Evolutionary conservation across 2,888 invertebrate species (phyloP).

Genomic region (Lissocephala sabroskyi): DNA sequence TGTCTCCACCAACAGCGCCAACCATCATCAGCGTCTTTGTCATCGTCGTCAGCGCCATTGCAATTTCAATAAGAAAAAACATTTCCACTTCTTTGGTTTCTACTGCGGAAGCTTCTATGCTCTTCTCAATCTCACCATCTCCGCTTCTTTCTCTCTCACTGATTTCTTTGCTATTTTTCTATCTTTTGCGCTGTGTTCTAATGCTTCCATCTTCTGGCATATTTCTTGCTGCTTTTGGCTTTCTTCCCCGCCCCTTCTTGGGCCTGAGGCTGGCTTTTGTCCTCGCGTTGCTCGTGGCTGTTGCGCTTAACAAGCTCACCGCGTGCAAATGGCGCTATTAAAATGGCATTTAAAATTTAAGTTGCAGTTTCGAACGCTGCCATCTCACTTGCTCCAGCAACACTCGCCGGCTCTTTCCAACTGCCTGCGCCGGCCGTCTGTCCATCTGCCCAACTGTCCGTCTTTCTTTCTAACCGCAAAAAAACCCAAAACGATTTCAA

Average conservation of each 20-base stretch:
- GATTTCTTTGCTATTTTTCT: too few species aligned
- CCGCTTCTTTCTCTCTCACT: too few species aligned
- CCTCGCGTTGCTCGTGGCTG: conserved; percentile 1
- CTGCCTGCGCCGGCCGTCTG: neutral
- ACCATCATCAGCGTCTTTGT: too few species aligned
- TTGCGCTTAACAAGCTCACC: conserved; percentile 49
- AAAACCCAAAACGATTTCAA: conserved; percentile 39
- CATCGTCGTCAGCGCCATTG: too few species aligned
- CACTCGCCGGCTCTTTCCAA: conserved; percentile 9
- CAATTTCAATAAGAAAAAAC: too few species aligned
- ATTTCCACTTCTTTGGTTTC: too few species aligned
- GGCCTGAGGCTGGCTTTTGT: conserved; percentile 17
- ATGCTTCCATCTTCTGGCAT: too few species aligned
- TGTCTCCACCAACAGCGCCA: too few species aligned
- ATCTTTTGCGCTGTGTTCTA: too few species aligned
- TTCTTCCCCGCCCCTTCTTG: conserved; percentile 11
- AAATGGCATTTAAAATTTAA: conserved; percentile 69
- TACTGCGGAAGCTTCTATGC: too few species aligned
- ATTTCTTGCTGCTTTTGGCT: neutral
- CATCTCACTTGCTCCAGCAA: conserved; percentile 27
- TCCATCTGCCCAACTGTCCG: neutral
- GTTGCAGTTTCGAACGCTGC: conserved; percentile 49
- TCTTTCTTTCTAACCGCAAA: conserved; percentile 16
- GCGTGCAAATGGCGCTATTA: conserved; percentile 70
- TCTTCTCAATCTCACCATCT: too few species aligned